Base-by-base conservation (phyloP, 1,140 invertebrate species). In the Plectrocnemia conspersa region DNA sequence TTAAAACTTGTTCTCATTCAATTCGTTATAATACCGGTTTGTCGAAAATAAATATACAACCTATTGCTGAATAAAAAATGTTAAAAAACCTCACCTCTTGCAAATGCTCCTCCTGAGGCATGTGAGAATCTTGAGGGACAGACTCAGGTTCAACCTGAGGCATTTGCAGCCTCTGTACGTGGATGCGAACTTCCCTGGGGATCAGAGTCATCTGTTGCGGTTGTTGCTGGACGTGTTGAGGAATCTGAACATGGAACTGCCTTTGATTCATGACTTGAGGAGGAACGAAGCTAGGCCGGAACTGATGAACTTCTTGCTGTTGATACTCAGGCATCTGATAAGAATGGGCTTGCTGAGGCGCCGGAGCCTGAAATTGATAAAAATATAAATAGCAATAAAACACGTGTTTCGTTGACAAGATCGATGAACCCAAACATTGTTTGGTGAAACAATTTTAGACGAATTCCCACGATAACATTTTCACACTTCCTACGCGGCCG, bases 101-200 rank as follows among this genome's bases (percentile, higher is more conserved):
- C 10, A 11, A 24, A 10, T 49, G 53, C 19, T 61, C 59, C 35
- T 61, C 59, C 41, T 57, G 52, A n/a, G 59, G 46, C 16, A 54
- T 36, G 35, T 61, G 59, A 15, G 50, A 47, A 29, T 61, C 59
- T 13, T 57, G 50, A 18, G 59, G 59, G n/a, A 61, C 59, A 45
- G 53, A 46, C 38, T 61, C 59, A 13, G 29, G 35, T 10, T 58
- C 55, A 1, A 61, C 55, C 23, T 61, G 59, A n/a, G 59, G 59
- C 38, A 61, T 11, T 13, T 61, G 59, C 1, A 76, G 69, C 10
- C 74, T 66, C 55, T 76, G 74, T 0, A 76, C 73, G 55, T 76
- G 74, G 60, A 76, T 75, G 49, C 74, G 68, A 66, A 76, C 73
- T 63, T 76, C 71, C 19, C 71, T 67, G 10, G 73, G 71, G 5